Percentiles rank a stretch among this genome's conserved stretches.
phyloP scores from a whole-genome alignment of 2,888 invertebrate species.

The Rhagium mordax region DNA sequence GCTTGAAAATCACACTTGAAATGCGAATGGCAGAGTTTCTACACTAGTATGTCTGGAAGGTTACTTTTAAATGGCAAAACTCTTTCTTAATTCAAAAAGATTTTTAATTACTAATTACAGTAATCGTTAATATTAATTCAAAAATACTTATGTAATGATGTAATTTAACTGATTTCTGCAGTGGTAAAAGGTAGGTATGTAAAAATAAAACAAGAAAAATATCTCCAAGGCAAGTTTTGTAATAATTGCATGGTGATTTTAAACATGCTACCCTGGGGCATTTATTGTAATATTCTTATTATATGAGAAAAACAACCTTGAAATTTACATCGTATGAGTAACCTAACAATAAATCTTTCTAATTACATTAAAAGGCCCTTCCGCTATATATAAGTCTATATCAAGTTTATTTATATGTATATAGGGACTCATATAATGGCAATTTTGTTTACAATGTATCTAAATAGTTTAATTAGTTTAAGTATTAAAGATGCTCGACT shows the following conservation, averaged over 20 bases:
- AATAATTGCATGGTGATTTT: conserved; percentile 16
- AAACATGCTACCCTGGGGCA: conserved; percentile 7
- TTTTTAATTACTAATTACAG: neutral
- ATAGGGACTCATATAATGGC: neutral
- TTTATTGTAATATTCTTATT: conserved; percentile 17
- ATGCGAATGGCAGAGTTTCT: no score
- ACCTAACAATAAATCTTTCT: conserved; percentile 5
- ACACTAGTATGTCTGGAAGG: no score
- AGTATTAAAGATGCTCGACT: neutral
- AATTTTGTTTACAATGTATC: no score
- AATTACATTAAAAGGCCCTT: neutral
- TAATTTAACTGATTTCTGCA: neutral
- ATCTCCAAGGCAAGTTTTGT: conserved; percentile 32
- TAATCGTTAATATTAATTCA: neutral
- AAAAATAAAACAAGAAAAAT: conserved; percentile 19
- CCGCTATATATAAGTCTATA: neutral
- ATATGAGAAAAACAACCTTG: conserved; percentile 31
- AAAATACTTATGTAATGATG: neutral
- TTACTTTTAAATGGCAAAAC: neutral
- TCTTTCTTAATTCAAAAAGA: neutral
- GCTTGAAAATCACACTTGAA: no score
- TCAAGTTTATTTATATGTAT: neutral
- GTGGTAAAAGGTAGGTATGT: neutral
- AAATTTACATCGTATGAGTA: conserved; percentile 21
- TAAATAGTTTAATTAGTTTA: no score